Evolutionary conservation across 1,140 invertebrate species (phyloP).

Genomic region (Drosophila pseudoobscura): DNA sequence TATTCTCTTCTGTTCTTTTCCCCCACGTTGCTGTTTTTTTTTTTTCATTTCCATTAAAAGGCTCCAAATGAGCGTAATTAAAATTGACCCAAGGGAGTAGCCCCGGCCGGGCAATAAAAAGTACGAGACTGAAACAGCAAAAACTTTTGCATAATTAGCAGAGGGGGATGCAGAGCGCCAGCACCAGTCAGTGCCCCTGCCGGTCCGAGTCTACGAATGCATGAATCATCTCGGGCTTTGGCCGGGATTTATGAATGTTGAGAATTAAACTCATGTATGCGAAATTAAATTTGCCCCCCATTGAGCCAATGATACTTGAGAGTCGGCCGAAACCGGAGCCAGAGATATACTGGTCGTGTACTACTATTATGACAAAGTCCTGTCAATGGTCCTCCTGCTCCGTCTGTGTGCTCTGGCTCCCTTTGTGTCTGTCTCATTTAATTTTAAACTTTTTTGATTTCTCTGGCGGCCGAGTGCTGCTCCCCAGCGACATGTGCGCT

Average conservation of each 20-base stretch:
- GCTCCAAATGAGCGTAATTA: conserved; percentile 76
- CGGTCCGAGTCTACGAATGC: conserved; percentile 9
- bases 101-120: conserved; percentile 38
- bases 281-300: conserved; percentile 53
- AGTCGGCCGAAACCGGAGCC: neutral
- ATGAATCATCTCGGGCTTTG: conserved; percentile 48
- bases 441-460: conserved; percentile 77
- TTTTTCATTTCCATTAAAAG: conserved; percentile 61
- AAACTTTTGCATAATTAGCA: conserved; percentile 67
- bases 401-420: neutral
- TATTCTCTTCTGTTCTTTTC: conserved; percentile 7
- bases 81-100: conserved; percentile 76
- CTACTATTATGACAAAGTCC: conserved; percentile 23
- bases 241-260: conserved; percentile 51
- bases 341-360: neutral
- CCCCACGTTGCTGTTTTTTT: conserved; percentile 13
- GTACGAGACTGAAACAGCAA: conserved; percentile 26
- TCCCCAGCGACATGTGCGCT: conserved; percentile 47
- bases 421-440: conserved; percentile 47
- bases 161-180: conserved; percentile 4
- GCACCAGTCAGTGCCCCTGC: neutral
- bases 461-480: conserved; percentile 52
- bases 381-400: conserved; percentile 17
- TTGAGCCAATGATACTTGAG: conserved; percentile 55
- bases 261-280: conserved; percentile 62